Base-by-base conservation (phyloP, 2,888 invertebrate species). In the Nomada lathburiana region DNA sequence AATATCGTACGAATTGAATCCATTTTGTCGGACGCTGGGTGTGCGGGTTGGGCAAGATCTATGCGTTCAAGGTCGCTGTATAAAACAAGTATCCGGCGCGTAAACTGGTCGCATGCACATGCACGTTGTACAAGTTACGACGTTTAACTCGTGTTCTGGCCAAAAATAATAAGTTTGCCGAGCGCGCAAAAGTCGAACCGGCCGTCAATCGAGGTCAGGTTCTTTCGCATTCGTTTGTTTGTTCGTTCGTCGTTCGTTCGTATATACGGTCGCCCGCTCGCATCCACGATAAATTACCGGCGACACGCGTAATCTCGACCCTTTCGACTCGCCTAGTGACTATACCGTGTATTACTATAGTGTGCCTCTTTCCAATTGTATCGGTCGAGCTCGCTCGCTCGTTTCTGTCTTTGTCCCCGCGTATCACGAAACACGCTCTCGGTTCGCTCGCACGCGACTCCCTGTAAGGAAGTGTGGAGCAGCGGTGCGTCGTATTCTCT, bases 61-160 rank as follows among this genome's bases (percentile, higher is more conserved):
- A 64, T 73, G 75, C 84, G 72, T 84, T 85, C 85, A 85, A 85
- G 85, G 85, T 84, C 85, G 76, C 29, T 52, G 82, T 57, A 77
- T 59, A 70, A 78, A 80, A 71, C 65, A 81, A 81, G 70, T 74
- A 79, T 65, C 83, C 83, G 79, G 79, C 82, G 72, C 83, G 83
- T 83, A 83, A 83, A 83, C 83, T 76, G 83, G 83, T 78, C 75
- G 74, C 78, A 65, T 76, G 83, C 74, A 68, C 72, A 84, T 75
- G 64, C 68, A 75, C 78, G 72, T 50, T 72, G 76, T 73, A 59
- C 53, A 63, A 63, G 65, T 29, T 65, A 63, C 64, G 52, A 18
- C 65, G 68, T 36, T 82, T 47, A 47, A 82, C 72, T 36, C 72
- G 68, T 78, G 60, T 83, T 63, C 63, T 65, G 65, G 72, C 76